Evolutionary conservation across 2,888 invertebrate species (phyloP).

Genomic region (Ornithoptera alexandrae): DNA sequence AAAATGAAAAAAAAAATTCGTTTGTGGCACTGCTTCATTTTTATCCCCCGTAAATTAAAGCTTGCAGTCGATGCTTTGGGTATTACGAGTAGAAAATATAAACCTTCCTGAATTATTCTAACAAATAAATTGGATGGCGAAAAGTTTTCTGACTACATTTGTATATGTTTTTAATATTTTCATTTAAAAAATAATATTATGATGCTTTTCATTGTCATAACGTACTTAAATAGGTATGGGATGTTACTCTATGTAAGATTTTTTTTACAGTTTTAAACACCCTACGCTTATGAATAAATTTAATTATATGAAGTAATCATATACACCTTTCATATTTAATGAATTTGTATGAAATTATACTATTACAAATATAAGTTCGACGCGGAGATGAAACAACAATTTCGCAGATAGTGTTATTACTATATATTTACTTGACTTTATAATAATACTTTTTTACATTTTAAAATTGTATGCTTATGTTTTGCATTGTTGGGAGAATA

Average conservation of each 20-base stretch:
- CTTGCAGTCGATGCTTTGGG: not conserved
- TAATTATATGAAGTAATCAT: too few relatives aligned
- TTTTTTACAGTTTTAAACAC: too few relatives aligned
- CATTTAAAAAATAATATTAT: not conserved
- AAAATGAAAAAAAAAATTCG: constrained; percentile 3
- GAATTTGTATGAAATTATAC: too few relatives aligned
- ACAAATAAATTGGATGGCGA: not conserved
- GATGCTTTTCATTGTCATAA: not conserved
- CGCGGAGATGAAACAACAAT: too few relatives aligned
- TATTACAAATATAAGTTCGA: too few relatives aligned
- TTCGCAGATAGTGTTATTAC: too few relatives aligned
- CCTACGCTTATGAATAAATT: too few relatives aligned
- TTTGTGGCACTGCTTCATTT: not conserved
- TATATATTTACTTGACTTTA: too few relatives aligned
- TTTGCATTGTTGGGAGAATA: too few relatives aligned
- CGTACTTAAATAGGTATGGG: not conserved
- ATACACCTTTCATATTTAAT: too few relatives aligned
- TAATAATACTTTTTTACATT: too few relatives aligned
- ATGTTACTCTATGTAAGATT: not conserved
- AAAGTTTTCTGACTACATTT: not conserved
- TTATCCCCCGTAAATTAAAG: constrained; percentile 6
- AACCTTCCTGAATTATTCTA: not conserved
- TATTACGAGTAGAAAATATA: not conserved
- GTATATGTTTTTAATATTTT: not conserved
- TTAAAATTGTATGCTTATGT: too few relatives aligned